phyloP scores from a whole-genome alignment of 2,113 vertebrate species.

The Strix aluco region DNA sequence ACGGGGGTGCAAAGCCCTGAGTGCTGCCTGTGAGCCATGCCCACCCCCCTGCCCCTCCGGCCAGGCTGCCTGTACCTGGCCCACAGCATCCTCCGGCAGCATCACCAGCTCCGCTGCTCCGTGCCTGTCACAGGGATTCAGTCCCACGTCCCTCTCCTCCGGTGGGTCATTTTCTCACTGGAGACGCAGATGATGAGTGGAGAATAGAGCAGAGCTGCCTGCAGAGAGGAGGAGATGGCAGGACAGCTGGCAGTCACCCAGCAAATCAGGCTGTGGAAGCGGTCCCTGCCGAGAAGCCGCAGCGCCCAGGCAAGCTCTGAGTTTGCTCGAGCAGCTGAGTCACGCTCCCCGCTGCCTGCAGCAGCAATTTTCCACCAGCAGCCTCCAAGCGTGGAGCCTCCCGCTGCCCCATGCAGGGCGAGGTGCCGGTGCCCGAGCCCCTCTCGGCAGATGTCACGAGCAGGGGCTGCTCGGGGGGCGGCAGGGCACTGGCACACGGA shows the following conservation, averaged over 20 bases:
- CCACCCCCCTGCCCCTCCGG: neutral
- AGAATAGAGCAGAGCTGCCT: neutral
- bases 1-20: neutral
- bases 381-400: neutral
- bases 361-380: neutral
- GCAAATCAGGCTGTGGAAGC: slow-evolving; percentile 32
- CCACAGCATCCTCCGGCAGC: neutral
- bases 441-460: accelerated
- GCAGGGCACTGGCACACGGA: accelerated
- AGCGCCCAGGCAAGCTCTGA: neutral
- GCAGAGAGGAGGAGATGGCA: slow-evolving; percentile 45
- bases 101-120: neutral
- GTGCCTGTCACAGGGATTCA: accelerated
- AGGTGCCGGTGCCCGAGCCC: accelerated
- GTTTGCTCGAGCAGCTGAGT: neutral
- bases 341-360: neutral
- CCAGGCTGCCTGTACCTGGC: neutral
- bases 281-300: neutral
- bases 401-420: accelerated
- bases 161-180: neutral
- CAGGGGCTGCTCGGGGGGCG: accelerated
- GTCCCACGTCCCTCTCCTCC: neutral
- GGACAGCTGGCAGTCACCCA: slow-evolving; percentile 37
- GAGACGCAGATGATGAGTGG: neutral
- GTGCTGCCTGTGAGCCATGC: accelerated